Conservation (phyloP, 2,797 vertebrate genomes). For the Aldrovandia affinis region DNA sequence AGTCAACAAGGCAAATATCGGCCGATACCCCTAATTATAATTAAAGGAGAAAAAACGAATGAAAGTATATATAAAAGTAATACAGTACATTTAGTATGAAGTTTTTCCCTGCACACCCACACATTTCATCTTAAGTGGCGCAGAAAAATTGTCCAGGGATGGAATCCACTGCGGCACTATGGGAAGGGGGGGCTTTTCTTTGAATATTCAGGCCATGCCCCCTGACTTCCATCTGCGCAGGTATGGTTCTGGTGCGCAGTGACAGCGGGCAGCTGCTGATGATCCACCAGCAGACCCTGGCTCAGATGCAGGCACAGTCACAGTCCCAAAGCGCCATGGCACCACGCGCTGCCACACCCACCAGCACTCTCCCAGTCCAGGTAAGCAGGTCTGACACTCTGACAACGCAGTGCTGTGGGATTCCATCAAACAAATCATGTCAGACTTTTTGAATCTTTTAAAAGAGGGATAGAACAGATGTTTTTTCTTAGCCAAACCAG, state of each 20-base stretch:
- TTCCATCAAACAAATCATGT: too few species aligned
- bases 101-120: neutral
- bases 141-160: neutral
- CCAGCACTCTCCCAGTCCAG: constrained; percentile 83
- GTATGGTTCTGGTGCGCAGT: constrained; percentile 88
- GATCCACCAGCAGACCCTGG: constrained; percentile 93
- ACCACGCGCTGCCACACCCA: constrained; percentile 83
- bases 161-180: neutral
- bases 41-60: too few species aligned
- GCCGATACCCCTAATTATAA: too few species aligned
- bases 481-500: too few species aligned
- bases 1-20: too few species aligned
- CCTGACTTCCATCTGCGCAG: constrained; percentile 51
- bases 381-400: constrained; percentile 61
- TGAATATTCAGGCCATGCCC: neutral
- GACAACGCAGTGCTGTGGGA: too few species aligned
- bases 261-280: constrained; percentile 93
- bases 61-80: too few species aligned
- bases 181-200: neutral
- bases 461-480: too few species aligned
- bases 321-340: constrained; percentile 83
- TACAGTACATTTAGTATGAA: neutral
- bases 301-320: constrained; percentile 86
- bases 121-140: neutral
- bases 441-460: too few species aligned